Conservation (phyloP, 2,797 vertebrate species). For the Rhynchotus rufescens region DNA sequence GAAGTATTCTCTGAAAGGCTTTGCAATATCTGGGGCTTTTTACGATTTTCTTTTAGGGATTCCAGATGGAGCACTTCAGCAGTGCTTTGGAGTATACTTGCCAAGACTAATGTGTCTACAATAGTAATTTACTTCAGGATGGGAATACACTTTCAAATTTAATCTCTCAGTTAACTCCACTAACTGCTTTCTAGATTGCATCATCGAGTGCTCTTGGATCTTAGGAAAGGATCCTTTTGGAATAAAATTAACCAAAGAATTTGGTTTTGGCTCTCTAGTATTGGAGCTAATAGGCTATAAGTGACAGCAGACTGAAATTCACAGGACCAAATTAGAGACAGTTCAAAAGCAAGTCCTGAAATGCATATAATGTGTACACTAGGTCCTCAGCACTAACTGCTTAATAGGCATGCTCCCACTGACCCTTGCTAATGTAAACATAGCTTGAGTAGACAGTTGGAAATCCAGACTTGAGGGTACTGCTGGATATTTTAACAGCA, state of each 20-base stretch:
- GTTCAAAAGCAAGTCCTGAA: neutral
- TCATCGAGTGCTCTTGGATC: neutral
- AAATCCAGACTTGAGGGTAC: neutral
- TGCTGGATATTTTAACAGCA: neutral
- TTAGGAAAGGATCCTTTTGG: neutral
- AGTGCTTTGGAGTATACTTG: neutral
- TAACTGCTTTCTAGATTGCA: slow-evolving; percentile 26
- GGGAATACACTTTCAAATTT: slow-evolving; percentile 13
- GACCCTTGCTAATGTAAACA: fast-evolving
- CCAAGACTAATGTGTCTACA: neutral
- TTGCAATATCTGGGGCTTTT: slow-evolving; percentile 26
- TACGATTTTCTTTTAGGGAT: slow-evolving; percentile 4
- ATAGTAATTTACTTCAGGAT: slow-evolving; percentile 26
- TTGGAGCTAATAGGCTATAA: neutral
- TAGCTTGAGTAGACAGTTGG: neutral
- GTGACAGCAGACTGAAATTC: slow-evolving; percentile 3
- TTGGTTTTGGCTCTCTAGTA: neutral
- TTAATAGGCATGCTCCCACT: neutral
- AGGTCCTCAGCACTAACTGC: neutral
- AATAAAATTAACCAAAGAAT: slow-evolving; percentile 1
- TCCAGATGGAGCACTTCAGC: slow-evolving; percentile 21
- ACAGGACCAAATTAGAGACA: neutral
- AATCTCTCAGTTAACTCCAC: slow-evolving; percentile 40
- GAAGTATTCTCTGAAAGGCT: slow-evolving; percentile 1
- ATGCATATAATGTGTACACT: neutral